Base-by-base conservation (phyloP, 2,113 vertebrate species). In the Vireo altiloquus region DNA sequence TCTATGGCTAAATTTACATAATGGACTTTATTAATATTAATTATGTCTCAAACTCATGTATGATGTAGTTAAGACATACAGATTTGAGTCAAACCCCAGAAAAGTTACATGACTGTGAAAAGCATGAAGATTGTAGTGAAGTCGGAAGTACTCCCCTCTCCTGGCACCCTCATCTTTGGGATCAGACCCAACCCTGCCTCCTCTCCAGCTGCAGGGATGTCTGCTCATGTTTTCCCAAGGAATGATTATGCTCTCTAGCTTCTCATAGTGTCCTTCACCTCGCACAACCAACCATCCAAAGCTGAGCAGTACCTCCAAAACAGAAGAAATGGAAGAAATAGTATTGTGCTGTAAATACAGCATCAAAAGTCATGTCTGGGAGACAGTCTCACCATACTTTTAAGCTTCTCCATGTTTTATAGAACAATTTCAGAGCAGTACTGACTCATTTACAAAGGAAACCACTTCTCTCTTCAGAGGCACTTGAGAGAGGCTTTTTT, bases 1-100 rank as follows among this genome's bases (percentile, higher is more conserved):
- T 56, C 87, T 52, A 17, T 71, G 91, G 94, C 77, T 94, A 88
- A 90, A 82, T 93, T 86, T 82, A 75, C 83, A 68, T 44, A 81
- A 89, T 46, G 50, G 37, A 15, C 74, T 84, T 84, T 59, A 79
- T 71, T 71, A 89, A 91, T 92, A 89, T 84, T 59, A 89, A 89
- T 49, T 63, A 46, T 28, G 31, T 31, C 87, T 87, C 77, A 23
- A 61, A 44, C 17, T 78, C 50, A 1, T 21, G 40, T 37, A 56
- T 31, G 74, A 59, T 35, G 65, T 11, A 60, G 87, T 60, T 49
- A 31, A 82, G 65, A 16, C 47, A 10, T 1, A 11, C 23, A 50
- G 44, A 56, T 91, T 64, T 1, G 6, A 82, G 72, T 50, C 77
- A 42, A 81, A 69, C 42, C 3, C 7, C n/a, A 22, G 69, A 35